A percentile compares a stretch with the other conserved stretches of the same genome.
Evolutionary conservation across 2,113 vertebrate species (phyloP).

Genomic region (Periophthalmus modestus): DNA sequence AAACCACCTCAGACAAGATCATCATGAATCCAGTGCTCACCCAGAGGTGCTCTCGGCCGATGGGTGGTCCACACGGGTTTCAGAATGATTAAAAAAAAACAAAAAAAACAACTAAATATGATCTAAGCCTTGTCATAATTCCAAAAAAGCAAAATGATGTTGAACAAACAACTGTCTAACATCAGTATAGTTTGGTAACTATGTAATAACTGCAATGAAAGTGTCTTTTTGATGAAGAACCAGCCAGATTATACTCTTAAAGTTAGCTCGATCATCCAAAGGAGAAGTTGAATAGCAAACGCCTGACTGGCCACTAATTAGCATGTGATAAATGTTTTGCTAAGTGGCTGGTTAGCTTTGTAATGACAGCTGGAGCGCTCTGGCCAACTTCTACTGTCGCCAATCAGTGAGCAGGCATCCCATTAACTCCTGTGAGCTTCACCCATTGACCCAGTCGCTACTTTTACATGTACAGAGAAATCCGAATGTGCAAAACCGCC

Average conservation of each 20-base stretch:
- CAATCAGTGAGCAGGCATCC: background rate
- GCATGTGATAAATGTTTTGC: background rate
- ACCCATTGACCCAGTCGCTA: background rate
- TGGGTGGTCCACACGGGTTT: conserved; percentile 66
- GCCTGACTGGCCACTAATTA: background rate
- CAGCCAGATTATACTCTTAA: no score
- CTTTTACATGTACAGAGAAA: no score
- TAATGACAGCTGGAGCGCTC: background rate
- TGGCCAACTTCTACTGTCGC: background rate
- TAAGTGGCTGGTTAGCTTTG: background rate
- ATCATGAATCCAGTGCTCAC: conserved; percentile 75
- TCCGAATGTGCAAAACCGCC: no score
- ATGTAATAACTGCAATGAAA: background rate
- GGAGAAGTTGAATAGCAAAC: background rate
- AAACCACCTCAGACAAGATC: conserved; percentile 65
- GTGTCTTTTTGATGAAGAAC: background rate
- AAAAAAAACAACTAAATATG: no score
- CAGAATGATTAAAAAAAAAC: no score
- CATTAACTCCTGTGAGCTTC: background rate
- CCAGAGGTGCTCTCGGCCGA: conserved; percentile 45
- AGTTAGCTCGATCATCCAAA: background rate
- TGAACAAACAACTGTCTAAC: no score
- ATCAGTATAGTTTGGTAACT: background rate
- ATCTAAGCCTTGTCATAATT: background rate
- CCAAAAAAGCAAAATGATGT: background rate